These are phyloP conservation scores for Sesia apiformis DNA, from an alignment of 2,888 invertebrate species.

Conservation along the genomic window DNA sequence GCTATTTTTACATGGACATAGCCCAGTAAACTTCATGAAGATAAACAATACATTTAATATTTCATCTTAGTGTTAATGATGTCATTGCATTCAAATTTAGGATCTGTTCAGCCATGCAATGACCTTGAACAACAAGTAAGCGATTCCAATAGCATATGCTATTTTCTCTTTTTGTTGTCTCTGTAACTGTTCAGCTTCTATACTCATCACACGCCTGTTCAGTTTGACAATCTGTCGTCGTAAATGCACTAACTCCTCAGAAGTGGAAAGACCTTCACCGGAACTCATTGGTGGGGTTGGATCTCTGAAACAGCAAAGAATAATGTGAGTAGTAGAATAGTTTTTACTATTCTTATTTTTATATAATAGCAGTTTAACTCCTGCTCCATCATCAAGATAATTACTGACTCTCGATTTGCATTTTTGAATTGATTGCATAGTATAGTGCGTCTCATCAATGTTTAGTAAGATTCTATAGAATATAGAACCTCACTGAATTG, in stretches of 20 bases:
- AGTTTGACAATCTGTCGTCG: slow-evolving; percentile 90
- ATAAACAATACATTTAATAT: slow-evolving; percentile 39
- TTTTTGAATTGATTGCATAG: too few relatives aligned
- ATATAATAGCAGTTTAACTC: too few relatives aligned
- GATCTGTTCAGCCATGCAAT: slow-evolving; percentile 83
- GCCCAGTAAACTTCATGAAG: slow-evolving; percentile 36
- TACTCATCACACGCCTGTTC: slow-evolving; percentile 88
- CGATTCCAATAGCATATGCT: slow-evolving; percentile 87
- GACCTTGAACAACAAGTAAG: slow-evolving; percentile 89
- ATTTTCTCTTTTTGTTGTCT: slow-evolving; percentile 91
- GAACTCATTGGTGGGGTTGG: slow-evolving; percentile 78
- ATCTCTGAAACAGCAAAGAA: slow-evolving; percentile 61
- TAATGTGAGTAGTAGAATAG: too few relatives aligned
- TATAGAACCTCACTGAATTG: too few relatives aligned
- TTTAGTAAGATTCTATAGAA: too few relatives aligned
- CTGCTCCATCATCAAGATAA: too few relatives aligned
- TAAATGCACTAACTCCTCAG: slow-evolving; percentile 88
- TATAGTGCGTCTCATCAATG: too few relatives aligned
- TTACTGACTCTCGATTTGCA: too few relatives aligned
- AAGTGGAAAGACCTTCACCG: slow-evolving; percentile 79
- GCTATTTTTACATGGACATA: slow-evolving; percentile 1
- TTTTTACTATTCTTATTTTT: too few relatives aligned
- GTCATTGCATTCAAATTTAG: slow-evolving; percentile 34
- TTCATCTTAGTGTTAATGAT: slow-evolving; percentile 52
- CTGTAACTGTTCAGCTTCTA: slow-evolving; percentile 89